These are phyloP conservation scores for Apeira syringaria DNA, from an alignment of 2,888 invertebrate species.

Conservation along the genomic window DNA sequence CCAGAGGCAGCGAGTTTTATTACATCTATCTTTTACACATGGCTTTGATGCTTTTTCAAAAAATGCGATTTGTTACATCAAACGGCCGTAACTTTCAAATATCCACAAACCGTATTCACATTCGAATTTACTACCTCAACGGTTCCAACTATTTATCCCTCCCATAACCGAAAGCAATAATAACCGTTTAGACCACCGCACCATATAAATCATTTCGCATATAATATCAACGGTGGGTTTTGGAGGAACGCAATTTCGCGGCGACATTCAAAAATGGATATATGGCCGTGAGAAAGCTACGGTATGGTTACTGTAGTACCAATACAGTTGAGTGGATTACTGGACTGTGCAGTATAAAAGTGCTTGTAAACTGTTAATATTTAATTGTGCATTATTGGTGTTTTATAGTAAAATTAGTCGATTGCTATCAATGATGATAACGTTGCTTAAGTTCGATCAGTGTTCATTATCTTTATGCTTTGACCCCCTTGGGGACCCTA, in stretches of 20 bases:
- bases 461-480: no score
- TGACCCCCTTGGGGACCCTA: no score
- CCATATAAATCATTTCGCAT: slow-evolving; percentile 50
- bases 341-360: slow-evolving; percentile 6
- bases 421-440: no score
- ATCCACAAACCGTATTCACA: neutral
- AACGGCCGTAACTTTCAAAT: no score
- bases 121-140: slow-evolving; percentile 10
- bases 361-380: no score
- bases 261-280: slow-evolving; percentile 51
- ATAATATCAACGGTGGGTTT: slow-evolving; percentile 41
- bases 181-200: slow-evolving; percentile 29
- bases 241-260: slow-evolving; percentile 52
- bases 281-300: slow-evolving; percentile 6
- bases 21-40: no score
- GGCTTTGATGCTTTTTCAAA: no score
- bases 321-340: slow-evolving; percentile 21
- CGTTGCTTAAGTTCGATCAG: no score
- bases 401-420: no score
- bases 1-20: no score
- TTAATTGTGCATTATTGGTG: no score
- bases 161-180: slow-evolving; percentile 30
- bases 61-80: no score
- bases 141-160: slow-evolving; percentile 30
- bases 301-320: slow-evolving; percentile 28